Conservation (phyloP, 2,888 invertebrate species). For the Ormyrus labotus region DNA sequence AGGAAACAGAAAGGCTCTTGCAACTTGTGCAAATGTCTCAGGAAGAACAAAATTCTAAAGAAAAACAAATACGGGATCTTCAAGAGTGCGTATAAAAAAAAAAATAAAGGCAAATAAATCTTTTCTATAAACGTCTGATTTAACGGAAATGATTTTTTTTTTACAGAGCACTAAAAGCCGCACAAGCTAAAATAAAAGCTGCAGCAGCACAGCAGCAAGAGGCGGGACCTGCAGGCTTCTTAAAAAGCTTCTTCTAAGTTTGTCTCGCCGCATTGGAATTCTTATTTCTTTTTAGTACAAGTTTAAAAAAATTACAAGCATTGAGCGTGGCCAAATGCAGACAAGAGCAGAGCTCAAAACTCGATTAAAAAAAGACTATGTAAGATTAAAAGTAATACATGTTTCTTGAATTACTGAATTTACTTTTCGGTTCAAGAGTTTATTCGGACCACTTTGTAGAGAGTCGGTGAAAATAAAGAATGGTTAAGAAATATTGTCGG, state of each 20-base stretch:
- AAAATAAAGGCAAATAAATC: too few species aligned
- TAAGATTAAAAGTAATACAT: constrained; percentile 68
- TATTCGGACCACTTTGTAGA: constrained; percentile 49
- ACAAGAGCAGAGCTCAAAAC: constrained; percentile 75
- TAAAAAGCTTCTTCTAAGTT: constrained; percentile 95
- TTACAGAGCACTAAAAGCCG: constrained; percentile 89
- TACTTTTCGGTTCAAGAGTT: constrained; percentile 39
- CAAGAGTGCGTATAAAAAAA: constrained; percentile 85
- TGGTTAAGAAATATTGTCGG: constrained; percentile 40
- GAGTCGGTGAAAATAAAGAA: constrained; percentile 17
- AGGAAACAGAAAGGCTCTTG: constrained; percentile 92
- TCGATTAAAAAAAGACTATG: constrained; percentile 79
- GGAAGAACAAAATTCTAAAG: constrained; percentile 94
- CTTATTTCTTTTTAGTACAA: constrained; percentile 74
- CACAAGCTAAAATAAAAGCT: constrained; percentile 89
- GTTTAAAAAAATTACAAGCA: constrained; percentile 72
- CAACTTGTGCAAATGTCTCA: constrained; percentile 95
- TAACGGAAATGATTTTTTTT: constrained; percentile 69
- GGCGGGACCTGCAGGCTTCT: constrained; percentile 95
- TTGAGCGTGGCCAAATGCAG: constrained; percentile 51
- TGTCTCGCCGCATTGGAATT: constrained; percentile 67
- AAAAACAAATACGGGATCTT: constrained; percentile 93
- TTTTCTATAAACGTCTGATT: too few species aligned
- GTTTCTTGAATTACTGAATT: constrained; percentile 32
- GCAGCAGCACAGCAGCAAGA: constrained; percentile 87